These are phyloP conservation scores for Drosophila nigrodunni DNA, from an alignment of 1,140 invertebrate species.

Conservation along the genomic window DNA sequence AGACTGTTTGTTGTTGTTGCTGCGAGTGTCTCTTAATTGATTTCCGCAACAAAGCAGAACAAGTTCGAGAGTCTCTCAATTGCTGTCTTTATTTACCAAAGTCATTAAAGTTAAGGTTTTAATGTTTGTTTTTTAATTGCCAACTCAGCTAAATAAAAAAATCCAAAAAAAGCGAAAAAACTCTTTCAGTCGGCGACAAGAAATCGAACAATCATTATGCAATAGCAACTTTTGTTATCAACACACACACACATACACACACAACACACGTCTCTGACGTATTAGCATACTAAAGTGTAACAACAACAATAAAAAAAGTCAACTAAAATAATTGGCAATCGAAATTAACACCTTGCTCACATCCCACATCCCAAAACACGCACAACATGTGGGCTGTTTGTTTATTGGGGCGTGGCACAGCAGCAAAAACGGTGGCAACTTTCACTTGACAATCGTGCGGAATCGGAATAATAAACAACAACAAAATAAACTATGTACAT, in stretches of 20 bases:
- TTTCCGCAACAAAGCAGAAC: constrained; percentile 58
- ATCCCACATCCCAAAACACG: constrained; percentile 35
- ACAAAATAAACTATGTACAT: constrained; percentile 15
- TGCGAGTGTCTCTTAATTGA: constrained; percentile 49
- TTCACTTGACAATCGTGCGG: constrained; percentile 75
- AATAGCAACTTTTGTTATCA: constrained; percentile 42
- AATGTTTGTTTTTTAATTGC: constrained; percentile 23
- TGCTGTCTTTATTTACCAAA: constrained; percentile 5
- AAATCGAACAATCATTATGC: constrained; percentile 45
- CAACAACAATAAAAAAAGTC: constrained; percentile 8
- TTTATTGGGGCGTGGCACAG: constrained; percentile 61
- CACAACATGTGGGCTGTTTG: constrained; percentile 51
- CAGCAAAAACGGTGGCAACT: constrained; percentile 73
- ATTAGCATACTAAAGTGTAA: constrained; percentile 40
- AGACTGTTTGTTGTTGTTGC: constrained; percentile 18
- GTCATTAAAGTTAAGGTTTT: constrained; percentile 38
- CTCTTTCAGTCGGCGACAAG: not conserved
- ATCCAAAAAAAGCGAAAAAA: no score
- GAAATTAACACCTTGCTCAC: constrained; percentile 79
- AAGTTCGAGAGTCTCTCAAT: constrained; percentile 39
- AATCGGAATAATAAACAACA: constrained; percentile 74
- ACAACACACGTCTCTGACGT: constrained; percentile 36
- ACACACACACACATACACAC: constrained; percentile 25
- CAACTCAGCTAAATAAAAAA: not conserved
- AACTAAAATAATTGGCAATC: constrained; percentile 58